Percentiles rank a stretch among this genome's conserved stretches.
Evolutionary conservation across 2,113 vertebrate species (phyloP).

Genomic region (Anser brachyrhynchus): DNA sequence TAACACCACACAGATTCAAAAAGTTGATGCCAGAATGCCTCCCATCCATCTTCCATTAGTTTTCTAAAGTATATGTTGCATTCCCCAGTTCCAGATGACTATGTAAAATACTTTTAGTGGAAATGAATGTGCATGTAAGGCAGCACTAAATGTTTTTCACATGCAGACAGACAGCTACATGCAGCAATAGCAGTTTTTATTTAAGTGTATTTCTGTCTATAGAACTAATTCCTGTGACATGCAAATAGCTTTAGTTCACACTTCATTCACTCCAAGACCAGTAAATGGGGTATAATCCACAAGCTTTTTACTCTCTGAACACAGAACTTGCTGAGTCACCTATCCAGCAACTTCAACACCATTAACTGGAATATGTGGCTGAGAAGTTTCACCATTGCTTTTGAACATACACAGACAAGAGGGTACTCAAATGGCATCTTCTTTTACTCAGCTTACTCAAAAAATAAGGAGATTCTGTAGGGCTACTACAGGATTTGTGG

Average conservation of each 20-base stretch:
- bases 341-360: neutral
- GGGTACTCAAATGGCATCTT: neutral
- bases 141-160: neutral
- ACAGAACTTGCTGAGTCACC: neutral
- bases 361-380: neutral
- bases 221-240: neutral
- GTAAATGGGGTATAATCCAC: neutral
- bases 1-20: neutral
- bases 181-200: neutral
- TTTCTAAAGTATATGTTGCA: accelerated
- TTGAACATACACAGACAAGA: neutral
- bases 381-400: neutral
- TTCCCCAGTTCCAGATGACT: neutral
- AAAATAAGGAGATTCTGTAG: neutral
- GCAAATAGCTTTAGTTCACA: neutral
- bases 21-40: accelerated
- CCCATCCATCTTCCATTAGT: accelerated
- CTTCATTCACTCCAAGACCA: neutral
- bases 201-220: neutral
- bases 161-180: neutral
- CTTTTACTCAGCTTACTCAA: neutral
- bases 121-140: accelerated
- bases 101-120: neutral
- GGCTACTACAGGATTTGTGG: neutral
- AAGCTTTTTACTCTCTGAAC: neutral